These are phyloP conservation scores for Atlantisia rogersi DNA, from an alignment of 2,113 vertebrate species.

Conservation along the genomic window DNA sequence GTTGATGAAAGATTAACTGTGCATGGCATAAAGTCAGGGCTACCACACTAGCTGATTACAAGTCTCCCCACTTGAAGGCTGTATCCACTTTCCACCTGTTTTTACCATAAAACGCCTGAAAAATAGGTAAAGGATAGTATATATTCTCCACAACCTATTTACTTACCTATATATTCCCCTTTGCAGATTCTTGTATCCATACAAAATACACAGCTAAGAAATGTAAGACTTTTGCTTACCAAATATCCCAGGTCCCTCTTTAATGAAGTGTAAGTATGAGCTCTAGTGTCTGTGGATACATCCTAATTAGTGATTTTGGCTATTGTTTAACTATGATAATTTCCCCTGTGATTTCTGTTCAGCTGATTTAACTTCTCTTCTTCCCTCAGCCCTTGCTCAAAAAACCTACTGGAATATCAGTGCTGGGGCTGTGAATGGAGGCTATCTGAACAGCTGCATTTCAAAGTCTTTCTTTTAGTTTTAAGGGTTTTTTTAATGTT, in stretches of 20 bases:
- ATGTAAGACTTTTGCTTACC: not conserved
- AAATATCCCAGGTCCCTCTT: not conserved
- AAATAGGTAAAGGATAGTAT: not conserved
- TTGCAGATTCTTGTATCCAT: not conserved
- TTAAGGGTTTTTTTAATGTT: not conserved
- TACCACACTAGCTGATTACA: not conserved
- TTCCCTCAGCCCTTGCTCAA: rapidly evolving
- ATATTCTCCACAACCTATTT: not conserved
- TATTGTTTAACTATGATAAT: not conserved
- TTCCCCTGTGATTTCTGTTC: not conserved
- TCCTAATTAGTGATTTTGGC: conserved; percentile 3
- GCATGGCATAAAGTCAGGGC: not conserved
- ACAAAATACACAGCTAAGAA: not conserved
- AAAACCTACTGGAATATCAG: not conserved
- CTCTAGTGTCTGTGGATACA: not conserved
- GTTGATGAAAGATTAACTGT: not conserved
- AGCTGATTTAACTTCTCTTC: not conserved
- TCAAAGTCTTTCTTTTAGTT: not conserved
- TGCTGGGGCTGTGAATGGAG: not conserved
- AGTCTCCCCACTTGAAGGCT: not conserved
- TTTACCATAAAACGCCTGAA: not conserved
- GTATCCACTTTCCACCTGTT: not conserved
- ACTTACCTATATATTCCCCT: not conserved
- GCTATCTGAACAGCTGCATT: not conserved
- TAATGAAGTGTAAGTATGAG: not conserved